A percentile compares a stretch with the other conserved stretches of the same genome.
These are phyloP conservation scores for Sinocyclocheilus grahami DNA, from an alignment of 2,113 vertebrate species.

Conservation along the genomic window DNA sequence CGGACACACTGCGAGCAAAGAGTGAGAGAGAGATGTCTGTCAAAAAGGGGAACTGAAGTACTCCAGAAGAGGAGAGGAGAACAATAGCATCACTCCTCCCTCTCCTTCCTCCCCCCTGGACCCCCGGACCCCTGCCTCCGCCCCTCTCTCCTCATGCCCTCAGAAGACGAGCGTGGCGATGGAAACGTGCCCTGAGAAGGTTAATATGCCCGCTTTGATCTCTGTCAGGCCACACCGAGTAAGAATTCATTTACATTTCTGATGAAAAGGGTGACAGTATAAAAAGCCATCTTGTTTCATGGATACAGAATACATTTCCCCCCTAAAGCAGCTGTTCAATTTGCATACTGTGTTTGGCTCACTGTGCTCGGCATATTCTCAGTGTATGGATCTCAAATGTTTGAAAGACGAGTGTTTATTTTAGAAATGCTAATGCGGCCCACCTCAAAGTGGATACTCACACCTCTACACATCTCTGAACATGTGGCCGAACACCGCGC, in stretches of 20 bases:
- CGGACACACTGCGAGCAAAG: neutral
- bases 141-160: constrained; percentile 73
- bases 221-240: constrained; percentile 94
- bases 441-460: constrained; percentile 84
- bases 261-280: constrained; percentile 99
- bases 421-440: constrained; percentile 92
- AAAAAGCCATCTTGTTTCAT: constrained; percentile 99
- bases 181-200: constrained; percentile 82
- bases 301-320: neutral
- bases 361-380: neutral
- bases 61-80: constrained; percentile 69
- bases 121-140: constrained; percentile 39
- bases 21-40: constrained; percentile 8
- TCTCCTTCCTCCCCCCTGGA: constrained; percentile 56
- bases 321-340: neutral
- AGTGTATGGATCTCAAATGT: constrained; percentile 47
- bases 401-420: constrained; percentile 97
- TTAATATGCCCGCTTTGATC: constrained; percentile 99
- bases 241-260: constrained; percentile 99
- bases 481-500: constrained; percentile 1
- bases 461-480: constrained; percentile 10
- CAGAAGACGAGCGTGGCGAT: constrained; percentile 31
- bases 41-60: constrained; percentile 49
- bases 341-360: neutral
- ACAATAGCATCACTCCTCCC: constrained; percentile 79